phyloP scores from a whole-genome alignment of 2,888 invertebrate genomes.

The Rotaria sp. region DNA sequence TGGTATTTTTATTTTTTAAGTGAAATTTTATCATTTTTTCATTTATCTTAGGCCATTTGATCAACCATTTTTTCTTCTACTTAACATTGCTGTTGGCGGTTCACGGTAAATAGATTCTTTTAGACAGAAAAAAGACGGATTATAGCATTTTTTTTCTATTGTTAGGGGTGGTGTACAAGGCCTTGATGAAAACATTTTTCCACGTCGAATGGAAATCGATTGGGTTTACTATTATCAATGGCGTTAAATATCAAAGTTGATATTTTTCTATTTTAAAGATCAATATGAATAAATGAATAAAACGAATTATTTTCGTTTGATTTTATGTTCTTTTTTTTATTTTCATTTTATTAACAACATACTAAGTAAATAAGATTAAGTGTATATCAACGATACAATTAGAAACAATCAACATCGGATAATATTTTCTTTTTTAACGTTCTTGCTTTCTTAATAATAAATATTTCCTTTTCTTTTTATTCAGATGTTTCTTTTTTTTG shows the following conservation, averaged over 20 bases:
- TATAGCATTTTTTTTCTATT: neutral
- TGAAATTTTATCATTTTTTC: too few species aligned
- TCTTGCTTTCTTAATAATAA: neutral
- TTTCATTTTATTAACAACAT: too few species aligned
- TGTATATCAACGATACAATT: too few species aligned
- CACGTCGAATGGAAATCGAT: conserved; percentile 13
- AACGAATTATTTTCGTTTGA: too few species aligned
- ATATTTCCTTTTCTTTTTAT: neutral
- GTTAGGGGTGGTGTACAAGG: neutral
- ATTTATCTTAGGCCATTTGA: conserved; percentile 28
- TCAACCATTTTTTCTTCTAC: conserved; percentile 30
- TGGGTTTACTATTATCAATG: conserved; percentile 9
- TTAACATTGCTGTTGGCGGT: conserved; percentile 38
- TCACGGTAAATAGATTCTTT: neutral
- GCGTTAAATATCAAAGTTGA: neutral
- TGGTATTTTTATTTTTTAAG: neutral
- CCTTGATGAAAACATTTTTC: neutral
- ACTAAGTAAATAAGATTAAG: too few species aligned
- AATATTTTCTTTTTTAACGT: too few species aligned
- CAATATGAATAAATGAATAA: too few species aligned
- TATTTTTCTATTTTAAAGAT: too few species aligned
- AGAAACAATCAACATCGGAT: too few species aligned
- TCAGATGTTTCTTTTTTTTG: too few species aligned
- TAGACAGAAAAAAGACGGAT: neutral
- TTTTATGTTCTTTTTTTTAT: too few species aligned